These are phyloP conservation scores for Cotesia typhae DNA, from an alignment of 1,140 invertebrate species.

Conservation along the genomic window DNA sequence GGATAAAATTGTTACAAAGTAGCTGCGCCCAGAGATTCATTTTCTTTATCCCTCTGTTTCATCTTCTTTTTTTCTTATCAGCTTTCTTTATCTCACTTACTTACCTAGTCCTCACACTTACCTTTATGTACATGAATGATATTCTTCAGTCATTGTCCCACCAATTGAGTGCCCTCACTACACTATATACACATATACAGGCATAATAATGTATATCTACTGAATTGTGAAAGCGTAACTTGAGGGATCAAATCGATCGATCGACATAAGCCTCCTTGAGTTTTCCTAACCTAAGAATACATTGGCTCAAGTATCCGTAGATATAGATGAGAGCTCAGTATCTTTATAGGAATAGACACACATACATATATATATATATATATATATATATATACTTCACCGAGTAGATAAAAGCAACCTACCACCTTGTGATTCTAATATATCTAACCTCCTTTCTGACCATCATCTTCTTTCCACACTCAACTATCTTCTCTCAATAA, in stretches of 20 bases:
- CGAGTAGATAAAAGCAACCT: slow-evolving; percentile 14
- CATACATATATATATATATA: not conserved
- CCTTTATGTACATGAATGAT: not conserved
- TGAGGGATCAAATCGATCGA: slow-evolving; percentile 36
- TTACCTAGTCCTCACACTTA: not conserved
- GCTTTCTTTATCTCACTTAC: not conserved
- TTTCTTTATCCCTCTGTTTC: too few relatives aligned
- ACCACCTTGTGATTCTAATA: slow-evolving; percentile 1
- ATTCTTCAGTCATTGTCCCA: slow-evolving; percentile 1
- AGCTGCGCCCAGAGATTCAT: too few relatives aligned
- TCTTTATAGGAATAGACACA: slow-evolving; percentile 36
- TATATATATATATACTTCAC: slow-evolving; percentile 1
- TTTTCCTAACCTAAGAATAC: slow-evolving; percentile 62
- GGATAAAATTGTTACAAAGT: too few relatives aligned
- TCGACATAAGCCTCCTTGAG: slow-evolving; percentile 57
- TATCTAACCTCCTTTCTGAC: not conserved
- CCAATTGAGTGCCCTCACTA: not conserved
- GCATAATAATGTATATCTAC: not conserved
- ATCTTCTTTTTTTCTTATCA: not conserved
- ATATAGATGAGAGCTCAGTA: slow-evolving; percentile 51
- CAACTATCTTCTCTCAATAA: too few relatives aligned
- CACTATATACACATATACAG: too few relatives aligned
- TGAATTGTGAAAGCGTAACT: slow-evolving; percentile 10
- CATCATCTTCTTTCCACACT: not conserved
- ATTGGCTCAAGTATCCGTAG: slow-evolving; percentile 47